These are phyloP conservation scores for Geotrypetes seraphini DNA, from an alignment of 2,797 vertebrate genomes.

Conservation along the genomic window DNA sequence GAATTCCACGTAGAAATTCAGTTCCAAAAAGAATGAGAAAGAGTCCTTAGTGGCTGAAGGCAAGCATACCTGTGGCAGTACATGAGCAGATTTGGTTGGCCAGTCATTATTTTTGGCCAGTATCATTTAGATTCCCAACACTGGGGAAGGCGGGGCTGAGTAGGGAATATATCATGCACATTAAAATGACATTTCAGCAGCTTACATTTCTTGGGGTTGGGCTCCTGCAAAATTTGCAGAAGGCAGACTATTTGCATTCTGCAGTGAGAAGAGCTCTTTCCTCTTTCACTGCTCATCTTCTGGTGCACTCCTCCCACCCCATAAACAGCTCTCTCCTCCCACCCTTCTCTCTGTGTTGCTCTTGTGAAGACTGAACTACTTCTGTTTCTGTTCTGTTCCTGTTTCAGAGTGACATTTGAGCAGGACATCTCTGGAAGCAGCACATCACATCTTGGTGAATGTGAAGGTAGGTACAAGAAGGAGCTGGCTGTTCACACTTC, in stretches of 20 bases:
- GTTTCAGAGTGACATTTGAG: slow-evolving; percentile 70
- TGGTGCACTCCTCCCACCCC: not conserved
- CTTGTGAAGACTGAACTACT: slow-evolving; percentile 32
- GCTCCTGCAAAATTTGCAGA: too few species aligned
- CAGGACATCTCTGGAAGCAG: slow-evolving; percentile 81
- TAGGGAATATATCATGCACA: too few species aligned
- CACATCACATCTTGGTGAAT: slow-evolving; percentile 84
- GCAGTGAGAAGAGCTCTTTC: not conserved
- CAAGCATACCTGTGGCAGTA: too few species aligned
- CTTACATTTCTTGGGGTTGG: too few species aligned
- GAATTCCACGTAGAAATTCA: too few species aligned
- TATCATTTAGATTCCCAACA: too few species aligned
- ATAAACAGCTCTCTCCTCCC: not conserved
- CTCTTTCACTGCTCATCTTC: not conserved
- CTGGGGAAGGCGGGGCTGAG: too few species aligned
- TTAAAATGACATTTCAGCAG: too few species aligned
- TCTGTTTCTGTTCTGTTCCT: not conserved
- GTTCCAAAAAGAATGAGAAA: too few species aligned
- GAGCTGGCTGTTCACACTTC: not conserved
- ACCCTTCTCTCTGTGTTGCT: not conserved
- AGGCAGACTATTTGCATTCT: rapidly evolving
- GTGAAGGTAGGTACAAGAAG: slow-evolving; percentile 69
- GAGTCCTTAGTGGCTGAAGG: too few species aligned
- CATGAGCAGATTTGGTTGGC: too few species aligned
- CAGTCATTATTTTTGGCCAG: too few species aligned